phyloP scores from a whole-genome alignment of 2,797 vertebrate species.

The Setipinna tenuifilis region DNA sequence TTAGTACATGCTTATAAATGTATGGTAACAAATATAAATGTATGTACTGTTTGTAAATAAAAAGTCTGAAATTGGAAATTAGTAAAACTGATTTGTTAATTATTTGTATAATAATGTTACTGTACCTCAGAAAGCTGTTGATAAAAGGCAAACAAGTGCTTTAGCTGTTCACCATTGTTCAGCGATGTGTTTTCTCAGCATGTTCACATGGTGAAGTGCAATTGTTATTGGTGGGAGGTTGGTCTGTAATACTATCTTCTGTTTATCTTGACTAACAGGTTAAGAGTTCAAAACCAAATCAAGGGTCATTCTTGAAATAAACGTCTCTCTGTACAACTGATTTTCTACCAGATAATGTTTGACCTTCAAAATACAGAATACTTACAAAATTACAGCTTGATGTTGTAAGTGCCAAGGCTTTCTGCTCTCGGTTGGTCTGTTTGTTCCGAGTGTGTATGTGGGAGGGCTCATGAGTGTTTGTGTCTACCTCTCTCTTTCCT shows the following conservation, averaged over 20 bases:
- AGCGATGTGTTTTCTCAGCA: neutral
- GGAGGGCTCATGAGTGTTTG: too few relatives aligned
- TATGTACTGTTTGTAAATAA: neutral
- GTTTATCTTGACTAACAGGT: slow-evolving; percentile 1
- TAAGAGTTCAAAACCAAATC: neutral
- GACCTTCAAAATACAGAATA: too few relatives aligned
- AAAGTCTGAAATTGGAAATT: neutral
- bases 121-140: neutral
- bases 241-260: neutral
- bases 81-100: neutral
- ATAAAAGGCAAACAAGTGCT: neutral
- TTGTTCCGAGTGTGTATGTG: too few relatives aligned
- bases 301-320: too few relatives aligned
- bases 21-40: neutral
- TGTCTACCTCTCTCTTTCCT: too few relatives aligned
- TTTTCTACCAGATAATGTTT: too few relatives aligned
- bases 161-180: neutral
- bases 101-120: neutral
- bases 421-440: too few relatives aligned
- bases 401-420: too few relatives aligned
- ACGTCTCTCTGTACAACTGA: too few relatives aligned
- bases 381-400: too few relatives aligned
- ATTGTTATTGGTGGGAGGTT: neutral
- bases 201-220: slow-evolving; percentile 17
- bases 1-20: neutral